Conservation (phyloP, 1,140 invertebrate species). For the Drosophila miranda region DNA sequence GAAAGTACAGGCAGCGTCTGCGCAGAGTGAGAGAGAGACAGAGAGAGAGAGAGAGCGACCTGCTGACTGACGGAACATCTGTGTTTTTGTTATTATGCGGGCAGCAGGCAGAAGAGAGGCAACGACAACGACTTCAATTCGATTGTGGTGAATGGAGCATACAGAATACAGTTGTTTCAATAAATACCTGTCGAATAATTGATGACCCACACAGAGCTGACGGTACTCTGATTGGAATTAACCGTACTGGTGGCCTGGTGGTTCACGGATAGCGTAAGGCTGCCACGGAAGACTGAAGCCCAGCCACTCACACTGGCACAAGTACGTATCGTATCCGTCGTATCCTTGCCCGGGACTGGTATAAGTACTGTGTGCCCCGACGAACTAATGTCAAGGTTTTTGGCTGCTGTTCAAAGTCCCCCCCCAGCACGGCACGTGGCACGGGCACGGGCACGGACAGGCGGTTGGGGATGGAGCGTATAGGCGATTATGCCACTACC, state of each 20-base stretch:
- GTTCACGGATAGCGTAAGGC: background rate
- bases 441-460: background rate
- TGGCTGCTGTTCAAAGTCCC: conserved; percentile 60
- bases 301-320: too few relatives aligned
- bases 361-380: conserved; percentile 5
- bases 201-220: conserved; percentile 24
- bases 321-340: too few relatives aligned
- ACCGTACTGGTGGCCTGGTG: background rate
- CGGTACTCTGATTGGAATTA: conserved; percentile 10
- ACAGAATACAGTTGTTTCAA: conserved; percentile 43
- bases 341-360: background rate
- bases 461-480: too few relatives aligned
- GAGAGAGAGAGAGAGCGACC: conserved; percentile 11
- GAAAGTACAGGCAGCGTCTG: conserved; percentile 14
- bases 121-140: conserved; percentile 26
- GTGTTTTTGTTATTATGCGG: conserved; percentile 70
- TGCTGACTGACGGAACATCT: conserved; percentile 64
- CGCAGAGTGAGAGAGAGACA: conserved; percentile 19
- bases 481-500: conserved; percentile 41
- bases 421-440: conserved; percentile 48
- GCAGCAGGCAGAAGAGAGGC: background rate
- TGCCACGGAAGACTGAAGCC: too few relatives aligned
- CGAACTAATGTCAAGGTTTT: conserved; percentile 74
- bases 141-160: conserved; percentile 29
- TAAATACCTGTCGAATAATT: conserved; percentile 39